Evolutionary conservation across 2,113 vertebrate species (phyloP).

Genomic region (Nipponia nippon): DNA sequence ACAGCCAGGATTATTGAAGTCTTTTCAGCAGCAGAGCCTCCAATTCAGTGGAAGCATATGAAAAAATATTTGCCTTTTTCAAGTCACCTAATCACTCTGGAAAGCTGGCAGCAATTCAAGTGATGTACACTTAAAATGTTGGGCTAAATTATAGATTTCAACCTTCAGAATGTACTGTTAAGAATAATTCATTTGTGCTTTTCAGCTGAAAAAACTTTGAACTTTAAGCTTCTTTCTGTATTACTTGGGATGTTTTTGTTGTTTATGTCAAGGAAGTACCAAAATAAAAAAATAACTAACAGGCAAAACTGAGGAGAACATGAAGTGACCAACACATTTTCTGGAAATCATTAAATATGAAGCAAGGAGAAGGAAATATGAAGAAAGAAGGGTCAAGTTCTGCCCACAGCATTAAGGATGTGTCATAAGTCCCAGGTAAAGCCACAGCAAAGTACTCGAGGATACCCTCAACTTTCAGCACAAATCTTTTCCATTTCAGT

Average conservation of each 20-base stretch:
- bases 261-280: background rate
- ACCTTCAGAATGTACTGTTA: background rate
- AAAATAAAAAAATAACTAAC: background rate
- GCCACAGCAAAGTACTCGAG: background rate
- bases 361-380: background rate
- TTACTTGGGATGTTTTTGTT: background rate
- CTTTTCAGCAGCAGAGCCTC: conserved; percentile 43
- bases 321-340: background rate
- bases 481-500: background rate
- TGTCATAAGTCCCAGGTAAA: background rate
- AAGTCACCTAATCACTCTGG: conserved; percentile 63
- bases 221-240: background rate
- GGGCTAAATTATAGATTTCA: conserved; percentile 8
- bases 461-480: background rate
- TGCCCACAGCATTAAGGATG: background rate
- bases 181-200: background rate
- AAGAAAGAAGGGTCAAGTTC: background rate
- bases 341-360: background rate
- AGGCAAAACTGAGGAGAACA: background rate
- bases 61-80: conserved; percentile 59
- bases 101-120: conserved; percentile 65
- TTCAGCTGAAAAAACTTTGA: background rate
- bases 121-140: conserved; percentile 50
- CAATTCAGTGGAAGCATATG: conserved; percentile 35
- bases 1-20: conserved; percentile 55